Evolutionary conservation across 2,888 invertebrate genomes (phyloP).

Genomic region (Catocala sponsa): DNA sequence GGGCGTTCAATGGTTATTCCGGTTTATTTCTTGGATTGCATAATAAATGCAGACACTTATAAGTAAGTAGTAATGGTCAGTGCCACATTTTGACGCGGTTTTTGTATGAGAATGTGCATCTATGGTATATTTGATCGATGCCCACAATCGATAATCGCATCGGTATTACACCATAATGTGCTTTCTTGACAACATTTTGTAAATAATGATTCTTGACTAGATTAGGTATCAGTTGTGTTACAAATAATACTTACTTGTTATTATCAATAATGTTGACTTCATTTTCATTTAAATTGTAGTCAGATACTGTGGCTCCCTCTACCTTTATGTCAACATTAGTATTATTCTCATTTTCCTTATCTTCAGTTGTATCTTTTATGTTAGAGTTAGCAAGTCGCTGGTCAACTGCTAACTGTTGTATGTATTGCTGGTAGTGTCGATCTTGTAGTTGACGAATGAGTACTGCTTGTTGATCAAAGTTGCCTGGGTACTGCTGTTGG

Average conservation of each 20-base stretch:
- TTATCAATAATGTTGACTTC: slow-evolving; percentile 62
- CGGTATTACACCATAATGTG: too few relatives aligned
- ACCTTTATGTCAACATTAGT: slow-evolving; percentile 27
- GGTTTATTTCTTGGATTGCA: too few relatives aligned
- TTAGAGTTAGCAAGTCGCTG: slow-evolving; percentile 76
- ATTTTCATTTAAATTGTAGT: slow-evolving; percentile 75
- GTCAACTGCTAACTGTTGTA: slow-evolving; percentile 94
- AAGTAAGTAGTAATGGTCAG: too few relatives aligned
- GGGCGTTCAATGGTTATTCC: too few relatives aligned
- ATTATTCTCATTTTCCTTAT: slow-evolving; percentile 50
- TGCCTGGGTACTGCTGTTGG: slow-evolving; percentile 96
- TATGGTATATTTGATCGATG: too few relatives aligned
- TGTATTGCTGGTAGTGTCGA: slow-evolving; percentile 99
- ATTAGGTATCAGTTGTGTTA: too few relatives aligned
- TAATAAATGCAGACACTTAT: too few relatives aligned
- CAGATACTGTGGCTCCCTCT: slow-evolving; percentile 57
- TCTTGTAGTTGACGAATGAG: slow-evolving; percentile 98
- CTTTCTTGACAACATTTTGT: too few relatives aligned
- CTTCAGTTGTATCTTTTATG: slow-evolving; percentile 60
- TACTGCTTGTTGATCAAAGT: slow-evolving; percentile 96
- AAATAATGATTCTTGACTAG: too few relatives aligned
- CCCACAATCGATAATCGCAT: too few relatives aligned
- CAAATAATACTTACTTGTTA: slow-evolving; percentile 70
- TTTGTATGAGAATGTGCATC: too few relatives aligned
- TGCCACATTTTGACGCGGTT: too few relatives aligned